phyloP scores from a whole-genome alignment of 2,888 invertebrate species.

The Villa cingulata region DNA sequence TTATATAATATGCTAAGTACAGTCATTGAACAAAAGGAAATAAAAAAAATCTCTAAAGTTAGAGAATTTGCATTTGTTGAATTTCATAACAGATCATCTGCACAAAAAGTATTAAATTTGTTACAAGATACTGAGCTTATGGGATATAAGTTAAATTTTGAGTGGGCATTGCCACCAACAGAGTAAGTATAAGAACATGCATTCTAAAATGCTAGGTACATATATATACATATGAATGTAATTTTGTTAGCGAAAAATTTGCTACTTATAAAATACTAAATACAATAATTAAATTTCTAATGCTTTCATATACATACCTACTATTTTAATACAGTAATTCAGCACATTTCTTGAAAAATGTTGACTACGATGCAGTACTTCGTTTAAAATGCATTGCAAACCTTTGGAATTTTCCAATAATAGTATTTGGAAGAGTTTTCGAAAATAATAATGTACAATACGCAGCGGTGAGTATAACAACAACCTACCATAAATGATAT shows the following conservation, averaged over 20 bases:
- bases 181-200: no score
- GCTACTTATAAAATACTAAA: no score
- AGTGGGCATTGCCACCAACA: conserved; percentile 25
- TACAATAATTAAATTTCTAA: no score
- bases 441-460: conserved; percentile 19
- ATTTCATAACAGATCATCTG: conserved; percentile 21
- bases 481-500: no score
- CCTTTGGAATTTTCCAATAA: conserved; percentile 22
- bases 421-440: conserved; percentile 23
- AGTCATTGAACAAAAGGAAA: conserved; percentile 18
- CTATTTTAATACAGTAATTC: conserved; percentile 18
- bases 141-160: conserved; percentile 19
- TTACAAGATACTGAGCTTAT: conserved; percentile 18
- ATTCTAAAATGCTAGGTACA: no score
- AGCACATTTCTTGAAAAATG: conserved; percentile 21
- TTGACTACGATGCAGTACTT: conserved; percentile 23
- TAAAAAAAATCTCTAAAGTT: conserved; percentile 22
- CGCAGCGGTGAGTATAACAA: conserved; percentile 16
- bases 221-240: no score
- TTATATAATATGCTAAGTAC: conserved; percentile 19
- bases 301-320: no score
- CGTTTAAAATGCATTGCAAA: conserved; percentile 26
- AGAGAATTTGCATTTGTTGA: conserved; percentile 25
- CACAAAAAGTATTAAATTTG: conserved; percentile 19
- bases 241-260: no score